Evolutionary conservation across 2,888 invertebrate species (phyloP).

Genomic region (Kuschelorhynchus macadamiae): DNA sequence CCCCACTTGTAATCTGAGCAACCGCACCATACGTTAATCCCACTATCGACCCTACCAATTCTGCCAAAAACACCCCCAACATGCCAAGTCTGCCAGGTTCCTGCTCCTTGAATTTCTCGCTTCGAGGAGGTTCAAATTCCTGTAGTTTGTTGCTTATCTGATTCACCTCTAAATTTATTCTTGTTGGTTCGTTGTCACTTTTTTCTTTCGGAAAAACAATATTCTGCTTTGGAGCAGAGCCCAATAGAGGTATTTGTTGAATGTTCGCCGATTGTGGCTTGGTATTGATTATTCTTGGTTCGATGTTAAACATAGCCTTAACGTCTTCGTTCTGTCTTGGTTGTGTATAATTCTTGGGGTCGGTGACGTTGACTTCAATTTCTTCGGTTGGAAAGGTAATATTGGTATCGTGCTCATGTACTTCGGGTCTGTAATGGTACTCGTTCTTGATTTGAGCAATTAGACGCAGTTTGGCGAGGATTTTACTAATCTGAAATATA

Average conservation of each 20-base stretch:
- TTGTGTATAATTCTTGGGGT: background rate
- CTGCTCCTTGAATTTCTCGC: slow-evolving; percentile 16
- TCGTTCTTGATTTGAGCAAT: slow-evolving; percentile 48
- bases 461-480: slow-evolving; percentile 50
- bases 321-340: background rate
- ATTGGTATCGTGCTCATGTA: slow-evolving; percentile 22
- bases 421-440: slow-evolving; percentile 34
- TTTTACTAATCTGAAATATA: slow-evolving; percentile 47
- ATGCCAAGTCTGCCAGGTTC: slow-evolving; percentile 43
- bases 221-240: background rate
- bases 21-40: slow-evolving; percentile 62
- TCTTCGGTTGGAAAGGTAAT: slow-evolving; percentile 26
- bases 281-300: background rate
- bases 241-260: slow-evolving; percentile 14
- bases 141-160: slow-evolving; percentile 21
- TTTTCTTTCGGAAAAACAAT: slow-evolving; percentile 26
- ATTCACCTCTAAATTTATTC: slow-evolving; percentile 47
- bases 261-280: slow-evolving; percentile 17
- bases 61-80: slow-evolving; percentile 61
- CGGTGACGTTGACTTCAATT: background rate
- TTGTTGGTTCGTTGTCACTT: slow-evolving; percentile 28
- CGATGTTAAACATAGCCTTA: background rate
- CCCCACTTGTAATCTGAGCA: slow-evolving; percentile 51
- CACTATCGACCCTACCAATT: slow-evolving; percentile 60
- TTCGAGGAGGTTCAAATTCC: background rate